These are phyloP conservation scores for Coelogynopora nodosa DNA, from an alignment of 2,888 invertebrate species.

Conservation along the genomic window DNA sequence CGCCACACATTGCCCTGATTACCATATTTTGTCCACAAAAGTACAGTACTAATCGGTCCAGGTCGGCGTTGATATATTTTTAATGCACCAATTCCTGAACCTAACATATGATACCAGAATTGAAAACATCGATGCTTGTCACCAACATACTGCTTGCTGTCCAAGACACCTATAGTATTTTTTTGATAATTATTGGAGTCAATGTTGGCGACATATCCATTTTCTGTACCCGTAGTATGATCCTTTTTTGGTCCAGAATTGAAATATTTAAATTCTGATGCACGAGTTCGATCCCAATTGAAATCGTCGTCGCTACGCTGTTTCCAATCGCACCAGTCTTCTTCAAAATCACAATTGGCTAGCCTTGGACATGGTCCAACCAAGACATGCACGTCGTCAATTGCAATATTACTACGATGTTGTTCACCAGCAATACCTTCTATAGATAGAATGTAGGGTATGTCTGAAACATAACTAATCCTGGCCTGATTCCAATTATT, in stretches of 20 bases:
- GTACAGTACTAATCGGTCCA: slow-evolving; percentile 13
- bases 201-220: slow-evolving; percentile 48
- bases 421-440: slow-evolving; percentile 50
- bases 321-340: slow-evolving; percentile 52
- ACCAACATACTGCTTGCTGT: slow-evolving; percentile 44
- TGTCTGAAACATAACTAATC: neutral
- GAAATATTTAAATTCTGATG: neutral
- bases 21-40: slow-evolving; percentile 43
- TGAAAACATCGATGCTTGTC: slow-evolving; percentile 39
- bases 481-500: slow-evolving; percentile 14
- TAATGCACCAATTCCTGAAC: slow-evolving; percentile 39
- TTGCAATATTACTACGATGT: slow-evolving; percentile 54
- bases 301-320: slow-evolving; percentile 53
- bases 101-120: slow-evolving; percentile 46
- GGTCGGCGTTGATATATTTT: slow-evolving; percentile 27
- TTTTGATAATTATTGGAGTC: slow-evolving; percentile 35
- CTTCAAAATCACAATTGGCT: slow-evolving; percentile 53
- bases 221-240: slow-evolving; percentile 47
- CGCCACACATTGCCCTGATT: slow-evolving; percentile 45
- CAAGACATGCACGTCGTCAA: slow-evolving; percentile 57
- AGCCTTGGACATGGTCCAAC: slow-evolving; percentile 54
- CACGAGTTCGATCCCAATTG: slow-evolving; percentile 47
- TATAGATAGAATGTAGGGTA: slow-evolving; percentile 49
- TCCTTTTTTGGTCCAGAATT: slow-evolving; percentile 45
- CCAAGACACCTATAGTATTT: slow-evolving; percentile 52